Base-by-base conservation (phyloP, 2,888 invertebrate genomes). In the Hyalella azteca region DNA sequence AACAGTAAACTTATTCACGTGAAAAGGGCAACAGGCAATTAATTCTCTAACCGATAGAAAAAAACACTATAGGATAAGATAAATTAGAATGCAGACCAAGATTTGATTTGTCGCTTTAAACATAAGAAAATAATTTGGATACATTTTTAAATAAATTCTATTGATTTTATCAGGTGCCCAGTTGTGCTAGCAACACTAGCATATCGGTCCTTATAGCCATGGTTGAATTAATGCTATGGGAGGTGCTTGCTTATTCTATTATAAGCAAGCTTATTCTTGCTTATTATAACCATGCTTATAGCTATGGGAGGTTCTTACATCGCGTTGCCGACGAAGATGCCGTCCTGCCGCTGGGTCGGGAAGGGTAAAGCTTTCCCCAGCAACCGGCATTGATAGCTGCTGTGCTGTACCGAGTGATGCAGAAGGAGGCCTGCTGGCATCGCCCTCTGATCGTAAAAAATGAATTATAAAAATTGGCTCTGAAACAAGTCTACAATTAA, bases 281-380 rank as follows among this genome's bases (percentile, higher is more conserved):
- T 1, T 13, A 49, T 5, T 5, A n/a, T 49, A 49, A 7, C 49
- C 1, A 49, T 22, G 1, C 22, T 13, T 13, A 22, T 5, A 2
- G 22, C 49, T 22, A n/a, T 49, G 7, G 4, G 11, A 54, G 29
- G 1, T 54, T 54, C 79, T 36, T 29, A 79, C 79, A 36, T 50
- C 32, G 59, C 19, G 75, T 36, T 48, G n/a, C 79, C 79, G 2
- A 79, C 79, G 22, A 79, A 79, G 29, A 26, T 1, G 41, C 54
- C 41, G n/a, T 59, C n/a, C 19, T 29, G 15, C 11, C 79, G n/a
- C 75, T 76, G 22, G n/a, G 79, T 79, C 39, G 79, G 79, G n/a
- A 75, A 75, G 26, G 75, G 75, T 32, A 36, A 45, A 75, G 26
- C n/a, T 26, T 45, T 41, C 41, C 41, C 41, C 41, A 75, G 5